A percentile compares a stretch with the other conserved stretches of the same genome.
Conservation (phyloP, 2,113 vertebrate species). For the Chitala chitala region DNA sequence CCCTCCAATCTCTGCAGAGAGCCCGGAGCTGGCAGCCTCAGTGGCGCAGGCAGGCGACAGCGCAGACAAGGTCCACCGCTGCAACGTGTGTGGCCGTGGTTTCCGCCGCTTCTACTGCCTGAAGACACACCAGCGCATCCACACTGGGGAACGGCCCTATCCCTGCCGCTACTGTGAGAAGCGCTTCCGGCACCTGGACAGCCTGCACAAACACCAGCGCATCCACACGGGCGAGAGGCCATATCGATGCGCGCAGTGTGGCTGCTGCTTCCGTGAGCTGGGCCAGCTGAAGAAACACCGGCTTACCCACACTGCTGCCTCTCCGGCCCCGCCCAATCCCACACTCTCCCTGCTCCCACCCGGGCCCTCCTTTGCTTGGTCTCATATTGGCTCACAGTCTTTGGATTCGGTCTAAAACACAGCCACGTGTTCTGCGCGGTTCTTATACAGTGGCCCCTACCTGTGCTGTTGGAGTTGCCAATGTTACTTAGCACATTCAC, state of each 20-base stretch:
- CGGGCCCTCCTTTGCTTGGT: slow-evolving; percentile 35
- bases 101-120: slow-evolving; percentile 51
- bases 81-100: slow-evolving; percentile 46
- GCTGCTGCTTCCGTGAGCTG: slow-evolving; percentile 47
- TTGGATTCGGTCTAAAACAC: slow-evolving; percentile 38
- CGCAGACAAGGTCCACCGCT: slow-evolving; percentile 38
- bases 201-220: slow-evolving; percentile 50
- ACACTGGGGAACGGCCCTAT: slow-evolving; percentile 48
- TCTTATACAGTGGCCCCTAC: too few species aligned
- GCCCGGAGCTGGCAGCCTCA: background rate
- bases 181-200: slow-evolving; percentile 49
- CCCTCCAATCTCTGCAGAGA: slow-evolving; percentile 15
- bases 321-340: slow-evolving; percentile 19
- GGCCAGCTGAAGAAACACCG: slow-evolving; percentile 50
- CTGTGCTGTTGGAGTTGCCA: background rate
- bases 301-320: slow-evolving; percentile 42
- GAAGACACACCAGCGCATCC: slow-evolving; percentile 51
- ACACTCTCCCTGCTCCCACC: slow-evolving; percentile 29
- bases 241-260: slow-evolving; percentile 46
- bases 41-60: slow-evolving; percentile 9
- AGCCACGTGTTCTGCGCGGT: too few species aligned
- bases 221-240: slow-evolving; percentile 50
- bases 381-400: slow-evolving; percentile 40
- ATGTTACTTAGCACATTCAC: background rate
- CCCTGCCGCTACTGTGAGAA: slow-evolving; percentile 51